Conservation (phyloP, 2,113 vertebrate species). For the Aegypius monachus region DNA sequence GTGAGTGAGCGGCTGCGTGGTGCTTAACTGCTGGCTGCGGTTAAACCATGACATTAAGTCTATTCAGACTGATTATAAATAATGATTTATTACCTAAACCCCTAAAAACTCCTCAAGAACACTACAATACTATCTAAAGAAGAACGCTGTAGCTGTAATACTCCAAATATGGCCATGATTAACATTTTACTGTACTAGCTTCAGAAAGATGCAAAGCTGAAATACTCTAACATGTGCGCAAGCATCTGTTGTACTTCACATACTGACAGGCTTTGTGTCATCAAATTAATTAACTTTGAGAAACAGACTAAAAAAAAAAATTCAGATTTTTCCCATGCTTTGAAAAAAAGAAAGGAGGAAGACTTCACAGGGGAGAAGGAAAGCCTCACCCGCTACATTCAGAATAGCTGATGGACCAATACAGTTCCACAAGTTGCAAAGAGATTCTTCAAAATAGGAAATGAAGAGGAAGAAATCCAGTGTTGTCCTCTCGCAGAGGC, state of each 20-base stretch:
- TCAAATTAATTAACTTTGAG: neutral
- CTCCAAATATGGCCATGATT: accelerated
- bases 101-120: neutral
- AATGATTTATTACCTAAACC: neutral
- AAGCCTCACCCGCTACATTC: neutral
- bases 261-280: neutral
- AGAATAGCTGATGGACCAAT: neutral
- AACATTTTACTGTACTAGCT: neutral
- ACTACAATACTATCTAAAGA: neutral
- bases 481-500: accelerated
- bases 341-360: neutral
- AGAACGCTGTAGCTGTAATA: neutral
- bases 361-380: neutral
- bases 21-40: no score
- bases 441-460: neutral
- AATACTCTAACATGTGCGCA: neutral
- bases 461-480: neutral
- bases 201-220: neutral
- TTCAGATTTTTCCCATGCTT: neutral
- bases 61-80: neutral
- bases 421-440: neutral
- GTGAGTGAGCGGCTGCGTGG: no score
- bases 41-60: no score
- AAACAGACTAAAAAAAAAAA: neutral
- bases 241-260: neutral